Base-by-base conservation (phyloP, 2,797 vertebrate genomes). In the Lates japonicus region DNA sequence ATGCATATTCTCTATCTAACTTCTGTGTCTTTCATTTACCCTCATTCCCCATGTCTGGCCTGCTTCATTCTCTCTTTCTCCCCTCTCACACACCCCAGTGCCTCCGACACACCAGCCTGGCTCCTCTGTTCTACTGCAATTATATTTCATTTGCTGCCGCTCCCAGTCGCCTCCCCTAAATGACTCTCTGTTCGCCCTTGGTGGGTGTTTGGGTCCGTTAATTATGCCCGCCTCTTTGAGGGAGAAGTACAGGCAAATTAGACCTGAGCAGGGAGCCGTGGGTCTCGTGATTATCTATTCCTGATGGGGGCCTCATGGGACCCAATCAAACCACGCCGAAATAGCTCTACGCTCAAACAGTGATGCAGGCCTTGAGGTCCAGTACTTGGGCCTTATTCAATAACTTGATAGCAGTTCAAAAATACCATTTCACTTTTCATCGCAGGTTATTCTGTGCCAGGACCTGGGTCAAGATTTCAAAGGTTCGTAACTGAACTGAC, bases 121-220 rank as follows among this genome's bases (percentile, higher is more conserved):
- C 88, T 93, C 76, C 84, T 89, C 48, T 12, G 85, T 88, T 93
- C 92, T 91, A 84, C 65, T 91, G 92, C 93, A 94, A 94, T 95
- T 94, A 95, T 90, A 88, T 92, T 94, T 94, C 89, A 94, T 95
- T 94, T 94, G 92, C 93, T 70, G 83, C 86, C 82, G 85, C 90
- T 92, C 90, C 90, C 92, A 93, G 91, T 93, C 88, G 68, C 84
- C n/a, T 92, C 90, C 75, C 89, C 82, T 90, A 91, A 94, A 94
- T 93, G 93, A 93, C 87, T 92, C 81, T 55, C n/a, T n/a, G 84
- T 78, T 91, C 89, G 89, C 80, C 89, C 61, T 1, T 70, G 85
- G 85, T 91, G 87, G 90, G 90, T 92, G 89, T 94, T 92, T 90
- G 81, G 87, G 85, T 88, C 84, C 83, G 86, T 91, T 94, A 94